Conservation (phyloP, 2,113 vertebrate species). For the Tinamus guttatus region DNA sequence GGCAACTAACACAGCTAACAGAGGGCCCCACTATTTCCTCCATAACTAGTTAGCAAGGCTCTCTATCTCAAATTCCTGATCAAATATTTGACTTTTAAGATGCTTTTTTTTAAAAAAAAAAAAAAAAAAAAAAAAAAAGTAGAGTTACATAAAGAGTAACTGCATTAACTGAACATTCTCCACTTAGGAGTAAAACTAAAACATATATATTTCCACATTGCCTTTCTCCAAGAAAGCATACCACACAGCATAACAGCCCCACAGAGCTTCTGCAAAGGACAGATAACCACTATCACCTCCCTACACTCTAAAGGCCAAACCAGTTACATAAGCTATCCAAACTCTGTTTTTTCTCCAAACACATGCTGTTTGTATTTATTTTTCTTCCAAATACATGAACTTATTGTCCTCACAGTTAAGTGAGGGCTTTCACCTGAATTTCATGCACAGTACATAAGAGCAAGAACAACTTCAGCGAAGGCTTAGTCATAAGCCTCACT, state of each 20-base stretch:
- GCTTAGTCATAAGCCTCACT: neutral
- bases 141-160: neutral
- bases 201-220: neutral
- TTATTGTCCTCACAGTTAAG: neutral
- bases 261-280: neutral
- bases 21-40: neutral
- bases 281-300: constrained; percentile 30
- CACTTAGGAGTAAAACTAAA: neutral
- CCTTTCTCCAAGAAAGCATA: neutral
- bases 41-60: neutral
- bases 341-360: neutral
- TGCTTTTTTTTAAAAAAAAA: neutral
- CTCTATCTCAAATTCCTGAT: neutral
- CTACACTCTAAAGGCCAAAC: neutral
- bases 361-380: neutral
- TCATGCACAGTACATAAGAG: neutral
- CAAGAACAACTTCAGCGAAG: neutral
- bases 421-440: neutral
- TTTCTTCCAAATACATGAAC: neutral
- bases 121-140: neutral
- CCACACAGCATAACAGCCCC: neutral
- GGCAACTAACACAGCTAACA: neutral
- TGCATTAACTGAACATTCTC: neutral
- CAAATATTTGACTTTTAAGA: neutral
- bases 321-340: neutral